phyloP scores from a whole-genome alignment of 2,888 invertebrate genomes.

The Sturmia bella region DNA sequence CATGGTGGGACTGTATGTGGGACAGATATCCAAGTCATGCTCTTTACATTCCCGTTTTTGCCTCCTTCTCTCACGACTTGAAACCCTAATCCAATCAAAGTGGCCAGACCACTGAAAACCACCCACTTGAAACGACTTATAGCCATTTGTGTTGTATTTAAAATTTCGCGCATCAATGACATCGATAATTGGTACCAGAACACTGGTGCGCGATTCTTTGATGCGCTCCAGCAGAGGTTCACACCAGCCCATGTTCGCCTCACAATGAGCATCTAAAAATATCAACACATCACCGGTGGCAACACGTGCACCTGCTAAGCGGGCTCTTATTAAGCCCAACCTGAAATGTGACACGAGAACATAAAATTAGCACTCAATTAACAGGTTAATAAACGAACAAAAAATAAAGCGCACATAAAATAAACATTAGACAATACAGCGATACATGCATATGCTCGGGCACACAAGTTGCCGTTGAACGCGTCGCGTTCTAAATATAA shows the following conservation, averaged over 20 bases:
- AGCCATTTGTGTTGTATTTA: conserved; percentile 82
- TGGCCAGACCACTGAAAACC: conserved; percentile 90
- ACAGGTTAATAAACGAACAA: background rate
- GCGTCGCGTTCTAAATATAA: too few relatives aligned
- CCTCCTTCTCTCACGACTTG: conserved; percentile 79
- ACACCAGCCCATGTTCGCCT: conserved; percentile 90
- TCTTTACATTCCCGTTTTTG: conserved; percentile 77
- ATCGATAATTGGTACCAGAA: conserved; percentile 97
- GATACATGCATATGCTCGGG: too few relatives aligned
- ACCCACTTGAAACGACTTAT: conserved; percentile 81
- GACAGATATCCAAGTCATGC: conserved; percentile 75
- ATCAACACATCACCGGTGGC: conserved; percentile 91
- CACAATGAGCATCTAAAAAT: conserved; percentile 96
- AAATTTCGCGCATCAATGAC: conserved; percentile 88
- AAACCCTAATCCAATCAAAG: conserved; percentile 91
- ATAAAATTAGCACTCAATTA: conserved; percentile 17
- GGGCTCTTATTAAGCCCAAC: conserved; percentile 94
- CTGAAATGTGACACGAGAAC: conserved; percentile 79
- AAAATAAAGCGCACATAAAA: background rate
- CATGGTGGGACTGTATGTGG: conserved; percentile 93
- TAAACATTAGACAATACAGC: background rate
- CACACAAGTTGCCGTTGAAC: too few relatives aligned
- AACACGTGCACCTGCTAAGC: conserved; percentile 92
- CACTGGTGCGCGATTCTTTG: conserved; percentile 89
- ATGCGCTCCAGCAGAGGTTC: conserved; percentile 94